phyloP scores from a whole-genome alignment of 2,888 invertebrate species.

The Vannuccia rotundouncinata region DNA sequence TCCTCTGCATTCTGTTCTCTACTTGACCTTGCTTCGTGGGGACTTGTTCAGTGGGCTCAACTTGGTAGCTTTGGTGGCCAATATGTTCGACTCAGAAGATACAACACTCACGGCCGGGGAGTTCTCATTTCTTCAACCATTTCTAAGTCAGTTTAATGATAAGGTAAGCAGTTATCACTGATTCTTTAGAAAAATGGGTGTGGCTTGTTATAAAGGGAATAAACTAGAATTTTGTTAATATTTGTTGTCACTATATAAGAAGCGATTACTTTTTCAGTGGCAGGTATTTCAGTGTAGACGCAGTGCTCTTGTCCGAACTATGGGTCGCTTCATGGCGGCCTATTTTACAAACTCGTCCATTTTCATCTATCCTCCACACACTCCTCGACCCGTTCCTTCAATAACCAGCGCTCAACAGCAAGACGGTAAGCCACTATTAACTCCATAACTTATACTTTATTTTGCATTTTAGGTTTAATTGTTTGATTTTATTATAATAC shows the following conservation, averaged over 20 bases:
- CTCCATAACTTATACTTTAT: neutral
- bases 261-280: no score
- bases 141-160: neutral
- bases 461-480: slow-evolving; percentile 4
- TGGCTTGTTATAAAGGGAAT: no score
- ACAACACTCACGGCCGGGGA: neutral
- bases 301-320: slow-evolving; percentile 46
- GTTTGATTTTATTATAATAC: neutral
- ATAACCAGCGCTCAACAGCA: slow-evolving; percentile 38
- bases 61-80: neutral
- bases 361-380: slow-evolving; percentile 53
- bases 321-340: slow-evolving; percentile 53
- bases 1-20: slow-evolving; percentile 49
- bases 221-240: no score
- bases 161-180: slow-evolving; percentile 1
- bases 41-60: neutral
- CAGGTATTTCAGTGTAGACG: slow-evolving; percentile 2
- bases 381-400: slow-evolving; percentile 48
- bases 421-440: no score
- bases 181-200: no score
- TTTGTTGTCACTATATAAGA: no score
- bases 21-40: slow-evolving; percentile 45
- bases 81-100: neutral
- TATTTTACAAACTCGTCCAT: slow-evolving; percentile 52
- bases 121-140: slow-evolving; percentile 24